Evolutionary conservation across 1,140 invertebrate genomes (phyloP).

Genomic region (Idris sp.): DNA sequence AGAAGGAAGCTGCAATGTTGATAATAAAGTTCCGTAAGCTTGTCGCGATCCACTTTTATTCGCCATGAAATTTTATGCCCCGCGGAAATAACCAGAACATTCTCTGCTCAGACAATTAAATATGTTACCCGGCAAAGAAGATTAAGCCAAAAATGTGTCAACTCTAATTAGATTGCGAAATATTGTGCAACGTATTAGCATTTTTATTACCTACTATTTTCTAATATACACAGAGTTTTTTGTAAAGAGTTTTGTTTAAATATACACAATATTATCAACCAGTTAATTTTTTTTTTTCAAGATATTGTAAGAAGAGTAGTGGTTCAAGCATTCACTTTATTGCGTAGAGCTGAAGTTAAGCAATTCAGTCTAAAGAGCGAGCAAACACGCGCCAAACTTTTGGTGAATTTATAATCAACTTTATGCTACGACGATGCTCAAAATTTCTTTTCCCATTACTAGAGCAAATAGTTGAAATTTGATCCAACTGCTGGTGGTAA

Average conservation of each 20-base stretch:
- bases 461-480: slow-evolving; percentile 33
- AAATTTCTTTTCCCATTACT: slow-evolving; percentile 39
- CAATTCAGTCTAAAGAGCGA: slow-evolving; percentile 12
- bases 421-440: slow-evolving; percentile 20
- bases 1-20: slow-evolving; percentile 25
- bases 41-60: slow-evolving; percentile 5
- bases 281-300: no score
- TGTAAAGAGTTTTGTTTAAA: no score
- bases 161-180: no score
- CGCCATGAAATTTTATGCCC: slow-evolving; percentile 16
- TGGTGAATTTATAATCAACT: slow-evolving; percentile 33
- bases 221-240: no score
- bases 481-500: slow-evolving; percentile 18
- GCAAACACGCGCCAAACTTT: no score
- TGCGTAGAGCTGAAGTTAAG: slow-evolving; percentile 9
- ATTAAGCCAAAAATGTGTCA: no score
- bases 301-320: no score
- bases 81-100: slow-evolving; percentile 1
- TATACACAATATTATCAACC: no score
- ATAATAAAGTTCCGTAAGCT: slow-evolving; percentile 51
- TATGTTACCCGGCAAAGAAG: slow-evolving; percentile 10
- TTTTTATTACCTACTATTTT: no score
- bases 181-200: no score
- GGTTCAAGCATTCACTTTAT: slow-evolving; percentile 7
- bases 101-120: background rate